phyloP scores from a whole-genome alignment of 2,888 invertebrate genomes.

The Apamea monoglypha region DNA sequence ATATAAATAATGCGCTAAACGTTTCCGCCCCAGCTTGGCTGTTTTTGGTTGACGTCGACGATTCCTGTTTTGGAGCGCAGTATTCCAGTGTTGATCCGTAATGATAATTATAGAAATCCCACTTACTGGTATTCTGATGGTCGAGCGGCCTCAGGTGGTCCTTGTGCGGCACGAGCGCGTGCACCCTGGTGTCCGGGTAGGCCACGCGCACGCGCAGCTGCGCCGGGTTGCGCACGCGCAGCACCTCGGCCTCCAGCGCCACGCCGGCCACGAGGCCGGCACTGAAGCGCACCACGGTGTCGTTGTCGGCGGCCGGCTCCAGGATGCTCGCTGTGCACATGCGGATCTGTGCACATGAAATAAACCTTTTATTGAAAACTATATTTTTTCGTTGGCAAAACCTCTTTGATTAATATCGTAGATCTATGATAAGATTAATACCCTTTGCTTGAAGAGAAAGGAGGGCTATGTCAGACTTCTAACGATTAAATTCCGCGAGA shows the following conservation, averaged over 20 bases:
- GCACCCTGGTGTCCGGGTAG: constrained; percentile 97
- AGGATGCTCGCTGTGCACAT: constrained; percentile 95
- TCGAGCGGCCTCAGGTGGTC: constrained; percentile 94
- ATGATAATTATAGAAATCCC: not conserved
- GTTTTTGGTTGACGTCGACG: not conserved
- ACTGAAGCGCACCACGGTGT: constrained; percentile 96
- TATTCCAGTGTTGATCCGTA: not conserved
- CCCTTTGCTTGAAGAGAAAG: not conserved
- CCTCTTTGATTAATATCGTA: not conserved
- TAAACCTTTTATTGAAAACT: not conserved
- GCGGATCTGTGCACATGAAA: constrained; percentile 89
- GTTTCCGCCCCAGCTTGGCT: too few relatives aligned
- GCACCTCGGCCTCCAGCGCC: constrained; percentile 96
- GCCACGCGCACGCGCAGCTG: constrained; percentile 95
- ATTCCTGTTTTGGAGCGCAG: not conserved
- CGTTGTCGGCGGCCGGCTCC: constrained; percentile 95
- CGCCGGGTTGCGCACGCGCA: constrained; percentile 93
- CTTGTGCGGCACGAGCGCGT: constrained; percentile 94
- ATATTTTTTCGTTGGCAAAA: not conserved
- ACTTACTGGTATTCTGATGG: constrained; percentile 84
- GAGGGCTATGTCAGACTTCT: not conserved
- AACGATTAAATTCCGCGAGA: not conserved
- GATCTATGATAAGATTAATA: not conserved
- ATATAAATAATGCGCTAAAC: too few relatives aligned
- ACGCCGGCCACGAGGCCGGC: constrained; percentile 97